Conservation (phyloP, 2,888 invertebrate genomes). For the Rotaria sp. region DNA sequence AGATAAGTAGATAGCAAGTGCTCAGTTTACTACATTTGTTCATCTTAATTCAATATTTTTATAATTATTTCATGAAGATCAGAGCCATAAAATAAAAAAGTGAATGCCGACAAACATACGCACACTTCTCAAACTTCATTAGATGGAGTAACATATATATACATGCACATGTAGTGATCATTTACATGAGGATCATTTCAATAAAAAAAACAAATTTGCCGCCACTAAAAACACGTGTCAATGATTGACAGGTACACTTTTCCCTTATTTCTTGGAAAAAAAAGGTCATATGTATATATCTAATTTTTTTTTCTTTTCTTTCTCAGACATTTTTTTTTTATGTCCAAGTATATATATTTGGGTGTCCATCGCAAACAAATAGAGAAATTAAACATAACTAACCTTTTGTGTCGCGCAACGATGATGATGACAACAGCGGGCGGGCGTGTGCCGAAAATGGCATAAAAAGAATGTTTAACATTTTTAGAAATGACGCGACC, state of each 20-base stretch:
- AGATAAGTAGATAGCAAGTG: conserved; percentile 10
- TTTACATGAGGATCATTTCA: neutral
- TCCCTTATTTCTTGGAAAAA: neutral
- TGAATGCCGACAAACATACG: neutral
- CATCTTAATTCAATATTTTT: conserved; percentile 3
- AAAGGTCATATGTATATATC: neutral
- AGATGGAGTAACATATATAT: neutral
- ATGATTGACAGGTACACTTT: neutral
- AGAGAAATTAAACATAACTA: conserved; percentile 26
- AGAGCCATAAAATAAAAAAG: neutral
- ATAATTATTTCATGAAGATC: conserved; percentile 15
- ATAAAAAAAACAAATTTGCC: neutral
- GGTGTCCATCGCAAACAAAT: neutral
- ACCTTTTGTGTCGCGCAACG: conserved; percentile 21
- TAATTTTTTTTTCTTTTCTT: neutral
- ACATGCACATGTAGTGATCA: neutral
- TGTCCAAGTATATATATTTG: neutral
- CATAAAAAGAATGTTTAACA: conserved; percentile 31
- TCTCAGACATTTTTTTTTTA: neutral
- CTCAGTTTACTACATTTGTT: neutral
- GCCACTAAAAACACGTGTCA: neutral
- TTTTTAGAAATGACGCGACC: conserved; percentile 31
- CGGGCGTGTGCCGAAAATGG: conserved; percentile 19
- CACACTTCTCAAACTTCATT: conserved; percentile 20
- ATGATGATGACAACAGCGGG: neutral